Evolutionary conservation across 30 jellyfish, hydroid and myxozoan genomes (phyloP).

Genomic region (Catostylus mosaicus): DNA sequence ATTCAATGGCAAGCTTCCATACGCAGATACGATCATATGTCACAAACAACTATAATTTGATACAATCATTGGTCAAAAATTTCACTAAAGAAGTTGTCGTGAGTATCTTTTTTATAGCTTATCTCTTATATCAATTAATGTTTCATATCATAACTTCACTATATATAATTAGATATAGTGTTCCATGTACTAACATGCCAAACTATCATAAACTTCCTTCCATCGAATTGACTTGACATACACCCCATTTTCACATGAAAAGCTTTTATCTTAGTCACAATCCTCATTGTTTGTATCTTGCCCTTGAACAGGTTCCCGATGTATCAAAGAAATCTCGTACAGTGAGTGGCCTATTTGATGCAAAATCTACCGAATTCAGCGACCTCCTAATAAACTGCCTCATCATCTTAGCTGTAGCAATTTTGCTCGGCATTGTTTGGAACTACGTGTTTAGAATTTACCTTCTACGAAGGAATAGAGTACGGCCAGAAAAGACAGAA

Average conservation of each 20-base stretch:
- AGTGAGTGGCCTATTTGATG: slow-evolving; percentile 41
- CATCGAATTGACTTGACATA: too few species aligned
- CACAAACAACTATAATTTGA: neutral
- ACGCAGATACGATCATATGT: slow-evolving; percentile 45
- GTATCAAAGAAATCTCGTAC: neutral
- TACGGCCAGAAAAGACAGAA: slow-evolving; percentile 10
- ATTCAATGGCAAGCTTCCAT: slow-evolving; percentile 42
- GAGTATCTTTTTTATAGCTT: too few species aligned
- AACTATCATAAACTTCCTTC: too few species aligned
- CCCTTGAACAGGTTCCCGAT: slow-evolving; percentile 49
- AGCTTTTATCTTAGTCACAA: too few species aligned
- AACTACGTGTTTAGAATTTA: slow-evolving; percentile 8
- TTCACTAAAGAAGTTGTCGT: slow-evolving; percentile 44
- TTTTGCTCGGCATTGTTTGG: slow-evolving; percentile 37
- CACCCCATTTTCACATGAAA: too few species aligned
- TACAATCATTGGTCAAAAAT: slow-evolving; percentile 28
- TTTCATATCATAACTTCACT: too few species aligned
- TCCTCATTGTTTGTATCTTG: too few species aligned
- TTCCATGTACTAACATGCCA: too few species aligned
- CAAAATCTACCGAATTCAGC: slow-evolving; percentile 2
- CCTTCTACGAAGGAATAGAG: slow-evolving; percentile 34
- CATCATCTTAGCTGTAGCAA: slow-evolving; percentile 6
- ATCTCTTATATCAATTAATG: too few species aligned
- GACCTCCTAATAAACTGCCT: neutral
- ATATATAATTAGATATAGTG: too few species aligned